These are phyloP conservation scores for Leptura quadrifasciata DNA, from an alignment of 2,888 invertebrate species.

Conservation along the genomic window DNA sequence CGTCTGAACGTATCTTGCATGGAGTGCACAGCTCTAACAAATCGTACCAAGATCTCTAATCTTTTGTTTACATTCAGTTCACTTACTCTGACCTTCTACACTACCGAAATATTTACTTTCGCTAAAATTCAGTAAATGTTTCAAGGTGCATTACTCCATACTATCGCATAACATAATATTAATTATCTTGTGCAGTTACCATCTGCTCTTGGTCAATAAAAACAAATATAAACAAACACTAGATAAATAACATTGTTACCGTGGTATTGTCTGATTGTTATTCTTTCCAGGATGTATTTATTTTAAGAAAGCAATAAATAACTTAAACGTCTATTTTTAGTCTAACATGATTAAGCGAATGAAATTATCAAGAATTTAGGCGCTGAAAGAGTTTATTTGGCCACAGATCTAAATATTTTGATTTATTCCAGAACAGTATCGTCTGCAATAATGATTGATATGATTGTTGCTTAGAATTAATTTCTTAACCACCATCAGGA, in stretches of 20 bases:
- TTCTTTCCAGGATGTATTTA: constrained; percentile 43
- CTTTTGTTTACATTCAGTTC: no score
- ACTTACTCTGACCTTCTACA: no score
- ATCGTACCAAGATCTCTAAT: no score
- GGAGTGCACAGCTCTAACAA: no score
- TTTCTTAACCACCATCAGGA: neutral
- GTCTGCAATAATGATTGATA: constrained; percentile 50
- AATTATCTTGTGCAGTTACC: neutral
- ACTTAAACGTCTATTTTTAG: constrained; percentile 58
- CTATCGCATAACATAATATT: neutral
- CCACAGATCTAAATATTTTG: constrained; percentile 69
- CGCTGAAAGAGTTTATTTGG: constrained; percentile 67
- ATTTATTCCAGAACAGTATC: constrained; percentile 63
- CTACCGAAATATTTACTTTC: no score
- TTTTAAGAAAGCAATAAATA: constrained; percentile 59
- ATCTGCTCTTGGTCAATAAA: constrained; percentile 19
- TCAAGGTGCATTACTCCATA: neutral
- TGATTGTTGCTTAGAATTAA: constrained; percentile 21
- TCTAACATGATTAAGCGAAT: constrained; percentile 63
- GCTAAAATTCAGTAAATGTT: neutral
- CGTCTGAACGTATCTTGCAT: no score
- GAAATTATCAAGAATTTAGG: constrained; percentile 66
- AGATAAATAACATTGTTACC: neutral
- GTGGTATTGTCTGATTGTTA: constrained; percentile 22
- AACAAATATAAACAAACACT: constrained; percentile 8